Conservation (phyloP, 2,113 vertebrate genomes). For the Xenopus borealis region DNA sequence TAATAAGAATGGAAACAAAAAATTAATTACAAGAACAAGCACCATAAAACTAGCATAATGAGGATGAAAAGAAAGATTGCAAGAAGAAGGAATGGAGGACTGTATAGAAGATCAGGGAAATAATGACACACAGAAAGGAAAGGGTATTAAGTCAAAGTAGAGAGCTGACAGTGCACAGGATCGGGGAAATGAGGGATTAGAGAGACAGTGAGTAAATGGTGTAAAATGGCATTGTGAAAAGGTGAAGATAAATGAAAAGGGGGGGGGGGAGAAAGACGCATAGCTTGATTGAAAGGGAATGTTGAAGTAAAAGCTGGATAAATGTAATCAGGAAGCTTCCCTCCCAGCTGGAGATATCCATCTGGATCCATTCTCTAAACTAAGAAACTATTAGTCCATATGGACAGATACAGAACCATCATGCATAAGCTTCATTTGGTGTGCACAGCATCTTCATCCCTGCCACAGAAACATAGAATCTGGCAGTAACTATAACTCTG, state of each 20-base stretch:
- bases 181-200: background rate
- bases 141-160: background rate
- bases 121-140: background rate
- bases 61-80: too few relatives aligned
- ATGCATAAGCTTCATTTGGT: conserved; percentile 13
- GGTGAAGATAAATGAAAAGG: background rate
- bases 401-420: conserved; percentile 17
- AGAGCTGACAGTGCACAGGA: background rate
- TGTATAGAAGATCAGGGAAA: too few relatives aligned
- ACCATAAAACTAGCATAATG: too few relatives aligned
- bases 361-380: conserved; percentile 20
- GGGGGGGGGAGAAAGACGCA: background rate
- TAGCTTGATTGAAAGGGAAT: conserved; percentile 5
- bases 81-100: too few relatives aligned
- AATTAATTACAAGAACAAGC: too few relatives aligned
- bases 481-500: background rate
- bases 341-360: conserved; percentile 27
- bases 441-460: background rate
- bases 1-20: too few relatives aligned
- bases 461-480: background rate
- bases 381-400: conserved; percentile 30
- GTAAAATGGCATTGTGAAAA: background rate
- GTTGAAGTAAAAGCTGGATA: background rate
- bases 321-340: conserved; percentile 8
- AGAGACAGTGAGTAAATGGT: background rate